These are phyloP conservation scores for Baronia brevicornis DNA, from an alignment of 2,888 invertebrate genomes.

Conservation along the genomic window DNA sequence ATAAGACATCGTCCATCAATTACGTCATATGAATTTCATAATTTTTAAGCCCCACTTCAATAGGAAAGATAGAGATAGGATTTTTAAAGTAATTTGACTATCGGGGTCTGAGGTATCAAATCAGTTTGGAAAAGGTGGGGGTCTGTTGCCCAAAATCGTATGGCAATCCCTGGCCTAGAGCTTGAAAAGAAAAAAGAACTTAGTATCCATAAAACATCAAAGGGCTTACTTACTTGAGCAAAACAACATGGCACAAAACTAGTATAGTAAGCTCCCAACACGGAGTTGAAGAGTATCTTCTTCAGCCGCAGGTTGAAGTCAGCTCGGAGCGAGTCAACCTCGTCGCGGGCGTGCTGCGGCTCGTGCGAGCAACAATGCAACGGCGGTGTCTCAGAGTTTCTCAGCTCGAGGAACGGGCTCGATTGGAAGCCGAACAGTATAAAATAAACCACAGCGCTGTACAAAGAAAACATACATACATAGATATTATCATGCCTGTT, in stretches of 20 bases:
- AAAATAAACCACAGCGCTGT: constrained; percentile 85
- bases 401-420: constrained; percentile 83
- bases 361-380: constrained; percentile 86
- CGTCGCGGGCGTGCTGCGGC: constrained; percentile 83
- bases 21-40: no score
- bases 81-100: no score
- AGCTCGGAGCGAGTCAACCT: constrained; percentile 87
- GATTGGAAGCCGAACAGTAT: constrained; percentile 87
- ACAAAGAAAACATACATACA: constrained; percentile 28
- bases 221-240: constrained; percentile 80
- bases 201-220: background rate
- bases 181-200: no score
- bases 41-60: no score
- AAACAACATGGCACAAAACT: constrained; percentile 93
- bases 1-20: no score
- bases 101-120: no score
- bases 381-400: constrained; percentile 73
- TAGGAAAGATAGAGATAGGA: no score
- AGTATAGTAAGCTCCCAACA: constrained; percentile 90
- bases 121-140: no score
- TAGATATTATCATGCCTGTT: no score
- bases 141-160: no score
- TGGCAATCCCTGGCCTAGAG: no score
- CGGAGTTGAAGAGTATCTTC: constrained; percentile 89
- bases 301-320: constrained; percentile 94